These are phyloP conservation scores for Leucopsar rothschildi DNA, from an alignment of 2,113 vertebrate species.

Conservation along the genomic window DNA sequence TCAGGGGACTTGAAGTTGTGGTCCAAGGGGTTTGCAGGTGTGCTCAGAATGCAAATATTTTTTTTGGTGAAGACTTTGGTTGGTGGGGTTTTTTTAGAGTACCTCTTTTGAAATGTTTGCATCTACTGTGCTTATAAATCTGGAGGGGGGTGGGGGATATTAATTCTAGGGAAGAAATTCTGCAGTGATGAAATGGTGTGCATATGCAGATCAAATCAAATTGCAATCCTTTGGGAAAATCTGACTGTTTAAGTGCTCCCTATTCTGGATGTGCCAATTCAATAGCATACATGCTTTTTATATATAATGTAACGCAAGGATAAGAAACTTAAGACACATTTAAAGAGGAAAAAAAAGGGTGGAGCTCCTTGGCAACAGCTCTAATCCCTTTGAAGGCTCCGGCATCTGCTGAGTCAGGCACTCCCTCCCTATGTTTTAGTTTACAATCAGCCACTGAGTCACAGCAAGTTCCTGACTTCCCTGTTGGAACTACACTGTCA, in stretches of 20 bases:
- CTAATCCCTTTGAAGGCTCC: slow-evolving; percentile 55
- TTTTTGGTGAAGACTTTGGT: neutral
- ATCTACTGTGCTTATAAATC: neutral
- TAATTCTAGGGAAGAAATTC: neutral
- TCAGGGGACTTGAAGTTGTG: neutral
- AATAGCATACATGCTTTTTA: neutral
- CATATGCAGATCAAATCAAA: slow-evolving; percentile 7
- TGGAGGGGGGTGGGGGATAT: neutral
- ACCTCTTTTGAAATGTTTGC: neutral
- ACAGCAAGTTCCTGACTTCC: slow-evolving; percentile 18
- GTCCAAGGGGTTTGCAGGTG: neutral
- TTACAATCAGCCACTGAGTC: slow-evolving; percentile 26
- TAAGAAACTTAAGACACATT: slow-evolving; percentile 25
- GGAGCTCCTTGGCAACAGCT: slow-evolving; percentile 27
- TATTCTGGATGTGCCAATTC: neutral
- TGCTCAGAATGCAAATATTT: neutral
- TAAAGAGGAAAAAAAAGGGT: slow-evolving; percentile 12
- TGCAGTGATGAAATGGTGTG: neutral
- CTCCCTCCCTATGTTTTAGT: neutral
- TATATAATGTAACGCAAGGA: neutral
- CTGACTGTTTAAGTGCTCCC: neutral
- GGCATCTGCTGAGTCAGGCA: slow-evolving; percentile 57
- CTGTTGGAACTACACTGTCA: neutral
- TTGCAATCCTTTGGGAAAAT: neutral
- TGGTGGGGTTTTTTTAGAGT: neutral